Conservation (phyloP, 2,888 invertebrate species). For the Lasius platythorax region DNA sequence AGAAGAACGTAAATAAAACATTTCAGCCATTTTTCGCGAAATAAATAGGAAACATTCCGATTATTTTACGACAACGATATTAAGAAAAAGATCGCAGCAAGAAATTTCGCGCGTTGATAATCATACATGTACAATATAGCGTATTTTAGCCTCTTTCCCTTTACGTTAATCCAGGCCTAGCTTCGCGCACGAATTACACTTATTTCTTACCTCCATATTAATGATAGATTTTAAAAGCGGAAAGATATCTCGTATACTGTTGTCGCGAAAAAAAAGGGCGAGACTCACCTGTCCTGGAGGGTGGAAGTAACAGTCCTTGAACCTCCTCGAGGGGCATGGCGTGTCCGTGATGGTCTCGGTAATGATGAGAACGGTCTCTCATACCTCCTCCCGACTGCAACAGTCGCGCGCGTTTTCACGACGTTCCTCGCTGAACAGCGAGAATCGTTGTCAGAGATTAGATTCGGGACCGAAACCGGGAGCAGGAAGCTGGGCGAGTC, state of each 20-base stretch:
- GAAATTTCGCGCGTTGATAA: no score
- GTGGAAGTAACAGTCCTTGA: slow-evolving; percentile 82
- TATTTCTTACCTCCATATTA: neutral
- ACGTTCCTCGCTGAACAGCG: slow-evolving; percentile 57
- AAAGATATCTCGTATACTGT: neutral
- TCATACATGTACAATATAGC: neutral
- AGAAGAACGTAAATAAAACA: no score
- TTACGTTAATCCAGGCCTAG: neutral
- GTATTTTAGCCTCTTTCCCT: neutral
- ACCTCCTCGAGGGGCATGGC: slow-evolving; percentile 84
- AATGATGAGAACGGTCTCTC: slow-evolving; percentile 82
- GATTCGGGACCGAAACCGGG: slow-evolving; percentile 66
- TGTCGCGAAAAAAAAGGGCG: neutral
- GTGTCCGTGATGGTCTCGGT: slow-evolving; percentile 82
- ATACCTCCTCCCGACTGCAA: slow-evolving; percentile 75
- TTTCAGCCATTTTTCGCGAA: no score
- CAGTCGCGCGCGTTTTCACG: slow-evolving; percentile 62
- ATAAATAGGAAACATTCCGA: no score
- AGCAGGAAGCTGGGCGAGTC: slow-evolving; percentile 79
- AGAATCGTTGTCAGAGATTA: slow-evolving; percentile 17
- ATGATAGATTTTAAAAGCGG: neutral
- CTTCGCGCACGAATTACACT: neutral
- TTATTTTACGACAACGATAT: no score
- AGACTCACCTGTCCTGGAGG: slow-evolving; percentile 81
- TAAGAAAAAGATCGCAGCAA: no score